Conservation (phyloP, 2,888 invertebrate genomes). For the Agrotis segetum region DNA sequence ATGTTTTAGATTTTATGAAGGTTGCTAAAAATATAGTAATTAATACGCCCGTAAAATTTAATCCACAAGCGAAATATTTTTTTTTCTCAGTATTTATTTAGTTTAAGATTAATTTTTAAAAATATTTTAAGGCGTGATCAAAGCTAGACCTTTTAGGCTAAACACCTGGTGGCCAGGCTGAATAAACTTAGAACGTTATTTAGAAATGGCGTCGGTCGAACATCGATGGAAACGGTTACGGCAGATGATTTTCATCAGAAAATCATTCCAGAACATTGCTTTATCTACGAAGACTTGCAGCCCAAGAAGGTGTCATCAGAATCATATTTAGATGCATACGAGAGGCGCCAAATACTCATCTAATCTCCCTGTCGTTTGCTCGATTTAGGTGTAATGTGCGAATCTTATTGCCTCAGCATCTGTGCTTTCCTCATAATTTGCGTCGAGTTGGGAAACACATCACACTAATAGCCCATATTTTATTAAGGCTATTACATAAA, state of each 20-base stretch:
- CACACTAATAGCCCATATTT: slow-evolving; percentile 77
- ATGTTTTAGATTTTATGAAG: background rate
- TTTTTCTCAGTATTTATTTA: slow-evolving; percentile 7
- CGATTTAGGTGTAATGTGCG: slow-evolving; percentile 72
- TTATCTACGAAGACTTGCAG: slow-evolving; percentile 28
- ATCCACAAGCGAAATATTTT: slow-evolving; percentile 17
- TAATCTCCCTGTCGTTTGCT: slow-evolving; percentile 77
- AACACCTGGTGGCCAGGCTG: slow-evolving; percentile 20
- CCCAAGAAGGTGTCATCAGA: slow-evolving; percentile 62
- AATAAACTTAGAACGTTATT: background rate
- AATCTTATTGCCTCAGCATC: slow-evolving; percentile 80
- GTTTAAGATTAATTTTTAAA: background rate
- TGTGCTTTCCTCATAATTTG: slow-evolving; percentile 83
- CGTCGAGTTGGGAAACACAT: slow-evolving; percentile 76
- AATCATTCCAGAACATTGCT: slow-evolving; percentile 7
- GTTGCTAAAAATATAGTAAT: slow-evolving; percentile 14
- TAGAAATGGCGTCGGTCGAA: background rate
- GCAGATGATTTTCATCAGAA: background rate
- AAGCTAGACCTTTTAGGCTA: slow-evolving; percentile 21
- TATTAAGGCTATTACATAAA: slow-evolving; percentile 68
- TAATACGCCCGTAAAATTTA: slow-evolving; percentile 2
- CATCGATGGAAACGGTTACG: background rate
- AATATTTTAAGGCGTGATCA: background rate
- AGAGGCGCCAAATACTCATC: slow-evolving; percentile 71
- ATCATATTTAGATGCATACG: slow-evolving; percentile 74